phyloP scores from a whole-genome alignment of 2,113 vertebrate genomes.

The Hemicordylus capensis region DNA sequence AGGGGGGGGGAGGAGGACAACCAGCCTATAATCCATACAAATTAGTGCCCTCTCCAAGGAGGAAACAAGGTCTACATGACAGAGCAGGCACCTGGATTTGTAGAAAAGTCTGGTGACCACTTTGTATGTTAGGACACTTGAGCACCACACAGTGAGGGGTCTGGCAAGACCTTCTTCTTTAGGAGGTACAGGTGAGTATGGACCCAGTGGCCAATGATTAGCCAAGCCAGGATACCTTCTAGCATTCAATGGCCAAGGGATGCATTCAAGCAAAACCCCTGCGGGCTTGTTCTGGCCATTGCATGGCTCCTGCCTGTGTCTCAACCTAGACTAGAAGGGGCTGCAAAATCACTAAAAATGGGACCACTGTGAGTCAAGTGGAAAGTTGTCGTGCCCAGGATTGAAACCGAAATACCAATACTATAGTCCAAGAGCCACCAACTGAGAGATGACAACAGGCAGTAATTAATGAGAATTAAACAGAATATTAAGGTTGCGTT shows the following conservation, averaged over 20 bases:
- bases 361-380: background rate
- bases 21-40: background rate
- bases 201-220: background rate
- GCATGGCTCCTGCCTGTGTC: background rate
- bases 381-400: background rate
- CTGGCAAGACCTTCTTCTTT: no score
- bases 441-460: background rate
- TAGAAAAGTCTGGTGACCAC: no score
- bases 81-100: no score
- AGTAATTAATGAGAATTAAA: background rate
- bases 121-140: no score
- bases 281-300: background rate
- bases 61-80: background rate
- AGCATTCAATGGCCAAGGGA: background rate
- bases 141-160: no score
- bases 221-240: background rate
- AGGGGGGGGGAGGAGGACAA: no score
- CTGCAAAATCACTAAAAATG: background rate
- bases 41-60: background rate
- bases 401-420: background rate
- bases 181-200: no score
- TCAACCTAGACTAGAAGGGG: background rate
- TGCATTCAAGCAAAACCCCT: background rate
- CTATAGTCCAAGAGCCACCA: background rate
- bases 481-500: no score